phyloP scores from a whole-genome alignment of 2,113 vertebrate genomes.

The Mesocricetus auratus region DNA sequence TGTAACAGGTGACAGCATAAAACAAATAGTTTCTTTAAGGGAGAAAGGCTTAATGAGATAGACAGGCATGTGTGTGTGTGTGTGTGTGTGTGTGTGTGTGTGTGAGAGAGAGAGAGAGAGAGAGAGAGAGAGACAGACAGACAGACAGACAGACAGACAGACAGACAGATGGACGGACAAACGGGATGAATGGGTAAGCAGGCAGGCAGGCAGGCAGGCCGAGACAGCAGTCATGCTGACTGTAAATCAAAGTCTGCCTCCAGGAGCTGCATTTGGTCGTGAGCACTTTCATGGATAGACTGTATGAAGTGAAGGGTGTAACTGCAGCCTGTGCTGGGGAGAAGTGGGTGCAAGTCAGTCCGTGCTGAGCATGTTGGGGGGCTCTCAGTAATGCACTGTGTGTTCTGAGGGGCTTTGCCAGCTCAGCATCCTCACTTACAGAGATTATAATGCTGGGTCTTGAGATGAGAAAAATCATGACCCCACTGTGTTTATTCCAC shows the following conservation, averaged over 20 bases:
- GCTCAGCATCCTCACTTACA: constrained; percentile 19
- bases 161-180: background rate
- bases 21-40: background rate
- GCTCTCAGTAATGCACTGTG: background rate
- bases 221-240: background rate
- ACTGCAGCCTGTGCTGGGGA: constrained; percentile 53
- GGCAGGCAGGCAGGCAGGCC: background rate
- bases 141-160: background rate
- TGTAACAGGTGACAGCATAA: background rate
- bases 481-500: constrained; percentile 43
- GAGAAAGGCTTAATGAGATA: background rate
- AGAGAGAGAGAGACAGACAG: background rate
- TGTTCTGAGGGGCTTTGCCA: constrained; percentile 31
- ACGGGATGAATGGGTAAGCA: no score
- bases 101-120: background rate
- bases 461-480: constrained; percentile 44
- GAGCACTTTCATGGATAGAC: background rate
- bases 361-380: background rate
- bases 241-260: background rate
- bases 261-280: background rate
- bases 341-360: constrained; percentile 53
- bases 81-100: background rate
- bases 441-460: constrained; percentile 71
- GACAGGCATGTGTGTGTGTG: background rate
- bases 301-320: constrained; percentile 56